Base-by-base conservation (phyloP, 35 echinoderm and acorn worm species). In the Holothuria glaberrima region DNA sequence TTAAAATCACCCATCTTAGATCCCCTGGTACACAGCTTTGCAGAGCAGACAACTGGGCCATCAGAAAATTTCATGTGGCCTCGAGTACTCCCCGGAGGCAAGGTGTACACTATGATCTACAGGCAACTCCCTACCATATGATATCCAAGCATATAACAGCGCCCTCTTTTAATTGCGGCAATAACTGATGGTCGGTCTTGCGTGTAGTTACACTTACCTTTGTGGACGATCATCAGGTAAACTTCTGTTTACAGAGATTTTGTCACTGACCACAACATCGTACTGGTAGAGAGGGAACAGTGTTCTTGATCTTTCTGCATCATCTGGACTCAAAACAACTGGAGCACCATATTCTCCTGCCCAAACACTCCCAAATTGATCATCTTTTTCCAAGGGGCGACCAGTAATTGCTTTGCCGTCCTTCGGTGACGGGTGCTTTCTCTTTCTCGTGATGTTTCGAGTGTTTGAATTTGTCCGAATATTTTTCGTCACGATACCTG, bases 221-320 rank as follows among this genome's bases (percentile, higher is more conserved):
- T 79, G 83, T 26, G 94, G 94, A 61, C 94, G 88, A 14, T 61
- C 73, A 63, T 97, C 94, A 9, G 94, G 92, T 71, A 97, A 35
- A 26, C 68, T 91, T 54, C 94, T 63, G 64, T 97, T 97, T 6
- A 97, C 33, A 9, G 94, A 91, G 31, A 97, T 97, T 60, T 75
- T 74, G 56, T 97, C 91, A 67, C 94, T 97, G 16, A 85, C 94
- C 30, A 97, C 32, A 27, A 93, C 28, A 59, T 93, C 90, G 59
- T 93, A 97, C 59, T 91, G 88, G 48, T 97, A 86, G 5, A 82
- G 85, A 32, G 59, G 33, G 76, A 97, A 97, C 10, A 86, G 28
- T 31, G 33, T 31, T 5, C 91, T 66, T 7, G 91, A 84, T 12
- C 68, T 10, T 35, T 67, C 45, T 36, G 79, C 12, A 9, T 94